These are phyloP conservation scores for Malacoctenus gilli DNA, from an alignment of 2,797 vertebrate species.

Conservation along the genomic window DNA sequence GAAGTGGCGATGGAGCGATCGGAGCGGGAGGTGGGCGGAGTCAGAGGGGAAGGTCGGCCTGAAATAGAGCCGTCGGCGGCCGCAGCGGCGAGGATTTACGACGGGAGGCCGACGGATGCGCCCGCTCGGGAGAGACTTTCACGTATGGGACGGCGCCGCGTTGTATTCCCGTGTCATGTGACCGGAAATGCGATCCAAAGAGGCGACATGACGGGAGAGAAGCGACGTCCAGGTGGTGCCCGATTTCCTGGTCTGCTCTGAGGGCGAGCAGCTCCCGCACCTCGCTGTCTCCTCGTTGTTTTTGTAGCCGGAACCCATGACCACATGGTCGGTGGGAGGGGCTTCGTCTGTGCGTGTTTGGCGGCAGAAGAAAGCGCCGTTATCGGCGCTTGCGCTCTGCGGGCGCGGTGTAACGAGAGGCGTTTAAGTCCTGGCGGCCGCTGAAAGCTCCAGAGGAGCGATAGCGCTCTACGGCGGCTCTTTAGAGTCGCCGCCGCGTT, in stretches of 20 bases:
- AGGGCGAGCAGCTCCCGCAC: constrained; percentile 28
- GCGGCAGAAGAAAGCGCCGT: constrained; percentile 35
- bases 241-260: no score
- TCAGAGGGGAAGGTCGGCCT: constrained; percentile 48
- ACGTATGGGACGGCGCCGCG: no score
- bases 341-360: no score
- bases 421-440: constrained; percentile 29
- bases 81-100: constrained; percentile 48
- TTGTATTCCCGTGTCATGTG: no score
- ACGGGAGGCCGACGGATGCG: no score
- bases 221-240: no score
- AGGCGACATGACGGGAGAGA: no score
- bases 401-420: constrained; percentile 30
- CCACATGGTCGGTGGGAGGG: no score
- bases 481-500: constrained; percentile 52
- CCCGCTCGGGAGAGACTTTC: no score
- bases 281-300: no score
- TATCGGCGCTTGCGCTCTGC: constrained; percentile 44
- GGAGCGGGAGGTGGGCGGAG: constrained; percentile 3
- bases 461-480: constrained; percentile 48
- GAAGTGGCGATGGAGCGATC: neutral
- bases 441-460: constrained; percentile 58
- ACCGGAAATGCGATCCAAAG: no score
- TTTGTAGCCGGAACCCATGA: no score
- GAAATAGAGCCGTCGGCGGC: constrained; percentile 62